phyloP scores from a whole-genome alignment of 2,888 invertebrate genomes.

The Chaetoderma sp. region DNA sequence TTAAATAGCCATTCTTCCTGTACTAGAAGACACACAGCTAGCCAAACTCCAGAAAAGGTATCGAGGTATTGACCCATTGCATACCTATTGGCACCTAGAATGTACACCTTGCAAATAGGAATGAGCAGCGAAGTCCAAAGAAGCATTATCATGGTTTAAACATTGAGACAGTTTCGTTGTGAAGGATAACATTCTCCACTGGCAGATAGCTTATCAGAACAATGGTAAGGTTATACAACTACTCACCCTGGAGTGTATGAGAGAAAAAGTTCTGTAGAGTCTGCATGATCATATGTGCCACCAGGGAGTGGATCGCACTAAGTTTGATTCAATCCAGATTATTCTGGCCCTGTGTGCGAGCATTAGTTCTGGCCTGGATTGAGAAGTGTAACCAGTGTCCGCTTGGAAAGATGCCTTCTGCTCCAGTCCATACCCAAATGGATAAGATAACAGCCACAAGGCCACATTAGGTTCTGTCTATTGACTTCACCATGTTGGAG shows the following conservation, averaged over 20 bases:
- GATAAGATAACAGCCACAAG: not conserved
- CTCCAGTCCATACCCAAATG: not conserved
- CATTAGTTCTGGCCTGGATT: not conserved
- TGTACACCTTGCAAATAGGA: too few species aligned
- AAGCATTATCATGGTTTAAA: conserved; percentile 2
- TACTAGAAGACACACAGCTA: too few species aligned
- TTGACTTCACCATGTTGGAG: not conserved
- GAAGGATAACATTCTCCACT: too few species aligned
- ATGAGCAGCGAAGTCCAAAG: too few species aligned
- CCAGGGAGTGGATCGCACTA: conserved; percentile 7
- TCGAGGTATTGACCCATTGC: too few species aligned
- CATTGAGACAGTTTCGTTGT: too few species aligned
- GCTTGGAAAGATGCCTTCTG: not conserved
- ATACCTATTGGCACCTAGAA: too few species aligned
- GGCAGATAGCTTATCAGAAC: too few species aligned
- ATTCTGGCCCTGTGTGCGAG: not conserved
- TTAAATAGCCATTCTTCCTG: too few species aligned
- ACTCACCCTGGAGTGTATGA: not conserved
- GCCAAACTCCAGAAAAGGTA: too few species aligned
- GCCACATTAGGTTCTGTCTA: not conserved
- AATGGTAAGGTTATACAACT: not conserved
- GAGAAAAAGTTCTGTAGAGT: not conserved
- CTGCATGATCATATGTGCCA: conserved; percentile 5
- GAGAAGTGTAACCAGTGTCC: not conserved
- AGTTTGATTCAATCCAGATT: not conserved